Evolutionary conservation across 1,140 invertebrate genomes (phyloP), one percentile per base, ranked within the genome.

Genomic region (Platorchestia sp.): DNA sequence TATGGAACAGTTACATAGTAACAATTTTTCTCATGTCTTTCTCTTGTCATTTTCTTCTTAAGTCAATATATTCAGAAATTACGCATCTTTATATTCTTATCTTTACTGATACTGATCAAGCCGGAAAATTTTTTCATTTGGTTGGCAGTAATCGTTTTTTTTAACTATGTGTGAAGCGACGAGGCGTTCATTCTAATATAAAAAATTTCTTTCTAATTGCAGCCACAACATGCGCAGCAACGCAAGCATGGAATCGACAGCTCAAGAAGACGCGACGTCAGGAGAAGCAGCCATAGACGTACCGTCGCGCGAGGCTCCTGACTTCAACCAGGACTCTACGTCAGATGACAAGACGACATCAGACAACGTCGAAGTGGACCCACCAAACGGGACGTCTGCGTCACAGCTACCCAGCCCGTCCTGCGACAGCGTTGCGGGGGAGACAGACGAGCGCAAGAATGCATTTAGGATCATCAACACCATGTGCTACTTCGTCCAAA

Each of bases 401-500:
- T 45, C 91, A 44, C 91, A 93, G 91, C 91, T 93, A 6, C 43
- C 45, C 36, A 93, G 91, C n/a, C 45, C 91, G 41, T 45, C 91
- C 14, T 93, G 40, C 40, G 45, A 93, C 45, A 93, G 43, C 45
- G 43, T 40, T 36, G 91, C 43, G 7, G 91, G 91, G 40, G 91
- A 93, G 43, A 93, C 43, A 3, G 91, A 93, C 45, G 91, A 93
- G 91, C 91, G 91, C 91, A 93, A 93, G 91, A 93, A 93, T 44
- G 91, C 91, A 1, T 93, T 93, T 44, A 93, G 91, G 45, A 93
- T 93, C 91, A 93, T 93, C 45, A 93, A 93, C 91, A 93, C 91
- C 91, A 93, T 93, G 91, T 93, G 91, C 91, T 93, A 42, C 43
- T 93, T 93, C 45, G 45, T 93, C 36, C 91, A 93, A 41, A 93